These are phyloP conservation scores for Carpatolechia fugitivella DNA, from an alignment of 2,888 invertebrate species.

Conservation along the genomic window DNA sequence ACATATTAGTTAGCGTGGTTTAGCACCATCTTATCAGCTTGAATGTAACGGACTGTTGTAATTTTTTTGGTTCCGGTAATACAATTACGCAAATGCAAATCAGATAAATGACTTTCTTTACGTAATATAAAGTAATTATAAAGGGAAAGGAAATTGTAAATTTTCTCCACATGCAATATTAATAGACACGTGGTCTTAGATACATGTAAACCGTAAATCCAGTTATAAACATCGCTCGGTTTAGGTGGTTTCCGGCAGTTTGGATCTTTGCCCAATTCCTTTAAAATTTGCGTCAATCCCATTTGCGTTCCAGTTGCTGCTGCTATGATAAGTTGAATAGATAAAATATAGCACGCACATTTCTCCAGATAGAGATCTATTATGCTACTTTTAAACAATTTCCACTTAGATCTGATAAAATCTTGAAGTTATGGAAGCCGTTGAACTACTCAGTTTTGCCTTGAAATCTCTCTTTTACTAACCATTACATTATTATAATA, in stretches of 20 bases:
- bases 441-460: too few relatives aligned
- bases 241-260: slow-evolving; percentile 40
- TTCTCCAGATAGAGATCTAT: neutral
- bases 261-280: slow-evolving; percentile 59
- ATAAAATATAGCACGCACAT: neutral
- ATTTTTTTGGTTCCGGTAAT: slow-evolving; percentile 5
- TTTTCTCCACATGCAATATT: neutral
- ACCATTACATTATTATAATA: neutral
- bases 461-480: too few relatives aligned
- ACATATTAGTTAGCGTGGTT: neutral
- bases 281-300: slow-evolving; percentile 59
- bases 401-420: too few relatives aligned
- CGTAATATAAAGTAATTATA: slow-evolving; percentile 1
- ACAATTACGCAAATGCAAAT: neutral
- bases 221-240: slow-evolving; percentile 22
- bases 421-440: too few relatives aligned
- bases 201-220: slow-evolving; percentile 26
- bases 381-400: too few relatives aligned
- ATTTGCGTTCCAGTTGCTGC: slow-evolving; percentile 31
- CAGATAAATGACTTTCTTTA: neutral
- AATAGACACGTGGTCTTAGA: neutral
- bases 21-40: neutral
- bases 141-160: slow-evolving; percentile 2
- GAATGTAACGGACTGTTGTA: neutral
- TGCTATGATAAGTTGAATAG: neutral